phyloP scores from a whole-genome alignment of 2,888 invertebrate species.

The Sesia bembeciformis region DNA sequence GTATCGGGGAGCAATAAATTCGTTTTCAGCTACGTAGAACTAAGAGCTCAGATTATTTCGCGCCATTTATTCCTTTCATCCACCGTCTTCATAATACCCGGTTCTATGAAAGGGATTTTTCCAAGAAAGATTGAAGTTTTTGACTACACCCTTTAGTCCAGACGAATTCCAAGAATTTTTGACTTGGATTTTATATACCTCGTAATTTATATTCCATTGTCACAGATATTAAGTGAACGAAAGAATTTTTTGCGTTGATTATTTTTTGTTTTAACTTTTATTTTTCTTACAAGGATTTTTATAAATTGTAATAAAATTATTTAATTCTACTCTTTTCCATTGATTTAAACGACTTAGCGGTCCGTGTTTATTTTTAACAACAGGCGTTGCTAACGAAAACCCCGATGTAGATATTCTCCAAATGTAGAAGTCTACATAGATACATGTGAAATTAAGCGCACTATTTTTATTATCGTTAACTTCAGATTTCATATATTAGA shows the following conservation, averaged over 20 bases:
- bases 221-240: not conserved
- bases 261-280: not conserved
- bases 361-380: too few relatives aligned
- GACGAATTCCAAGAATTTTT: constrained; percentile 37
- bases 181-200: not conserved
- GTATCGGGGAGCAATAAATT: constrained; percentile 65
- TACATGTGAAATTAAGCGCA: too few relatives aligned
- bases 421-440: too few relatives aligned
- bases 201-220: not conserved
- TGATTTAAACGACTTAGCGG: too few relatives aligned
- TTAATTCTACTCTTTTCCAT: not conserved
- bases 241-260: not conserved
- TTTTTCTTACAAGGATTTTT: not conserved
- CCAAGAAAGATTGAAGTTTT: constrained; percentile 51
- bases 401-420: too few relatives aligned
- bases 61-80: constrained; percentile 70
- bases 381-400: too few relatives aligned
- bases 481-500: too few relatives aligned
- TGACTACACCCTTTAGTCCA: constrained; percentile 37
- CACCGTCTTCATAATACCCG: constrained; percentile 60
- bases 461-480: too few relatives aligned
- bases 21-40: constrained; percentile 64
- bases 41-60: constrained; percentile 70
- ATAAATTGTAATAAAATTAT: not conserved
- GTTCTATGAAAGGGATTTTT: constrained; percentile 53